Evolutionary conservation across 2,113 vertebrate species (phyloP).

Genomic region (Gallinago jamesoni): DNA sequence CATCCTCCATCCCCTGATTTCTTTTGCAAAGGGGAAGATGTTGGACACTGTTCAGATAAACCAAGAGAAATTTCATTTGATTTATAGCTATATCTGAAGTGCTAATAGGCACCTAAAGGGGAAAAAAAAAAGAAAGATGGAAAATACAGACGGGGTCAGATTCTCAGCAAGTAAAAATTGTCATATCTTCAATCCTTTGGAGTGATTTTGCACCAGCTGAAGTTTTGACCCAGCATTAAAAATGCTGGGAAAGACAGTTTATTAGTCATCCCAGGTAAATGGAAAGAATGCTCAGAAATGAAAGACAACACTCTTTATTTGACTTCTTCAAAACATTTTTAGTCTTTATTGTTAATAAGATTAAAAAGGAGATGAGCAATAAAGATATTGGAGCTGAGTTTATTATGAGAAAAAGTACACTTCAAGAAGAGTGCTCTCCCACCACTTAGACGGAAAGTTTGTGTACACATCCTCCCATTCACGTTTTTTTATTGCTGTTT

Average conservation of each 20-base stretch:
- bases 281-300: conserved; percentile 56
- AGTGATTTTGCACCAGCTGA: not conserved
- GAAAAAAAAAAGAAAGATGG: not conserved
- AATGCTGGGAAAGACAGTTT: conserved; percentile 29
- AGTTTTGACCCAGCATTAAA: not conserved
- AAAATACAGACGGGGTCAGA: not conserved
- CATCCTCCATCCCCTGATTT: not conserved
- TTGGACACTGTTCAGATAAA: not conserved
- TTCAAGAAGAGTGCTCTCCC: conserved; percentile 70
- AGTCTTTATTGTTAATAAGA: conserved; percentile 76
- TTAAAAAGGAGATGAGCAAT: conserved; percentile 80
- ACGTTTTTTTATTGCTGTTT: conserved; percentile 85
- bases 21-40: not conserved
- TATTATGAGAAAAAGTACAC: conserved; percentile 78
- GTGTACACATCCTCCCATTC: conserved; percentile 81
- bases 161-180: not conserved
- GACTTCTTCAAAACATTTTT: conserved; percentile 72
- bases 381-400: conserved; percentile 78
- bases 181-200: not conserved
- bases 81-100: not conserved
- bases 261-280: conserved; percentile 68
- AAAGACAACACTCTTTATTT: conserved; percentile 63
- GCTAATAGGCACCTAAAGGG: not conserved
- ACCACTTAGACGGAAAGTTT: conserved; percentile 74
- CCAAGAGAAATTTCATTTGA: not conserved